Evolutionary conservation across 2,888 invertebrate genomes (phyloP).

Genomic region (Apamea epomidion): DNA sequence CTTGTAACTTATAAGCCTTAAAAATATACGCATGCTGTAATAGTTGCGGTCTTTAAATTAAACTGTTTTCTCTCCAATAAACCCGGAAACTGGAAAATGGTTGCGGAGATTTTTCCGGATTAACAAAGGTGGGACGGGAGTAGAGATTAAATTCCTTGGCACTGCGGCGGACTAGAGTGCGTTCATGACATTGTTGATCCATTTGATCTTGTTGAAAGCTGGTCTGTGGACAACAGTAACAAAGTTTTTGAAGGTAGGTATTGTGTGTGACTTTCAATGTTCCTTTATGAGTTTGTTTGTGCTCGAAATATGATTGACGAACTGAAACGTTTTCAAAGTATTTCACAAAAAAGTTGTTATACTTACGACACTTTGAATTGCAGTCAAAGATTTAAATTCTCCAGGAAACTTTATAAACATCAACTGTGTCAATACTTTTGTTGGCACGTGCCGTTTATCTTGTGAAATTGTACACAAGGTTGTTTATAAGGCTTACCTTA

Average conservation of each 20-base stretch:
- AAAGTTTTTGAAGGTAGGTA: background rate
- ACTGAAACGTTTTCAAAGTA: background rate
- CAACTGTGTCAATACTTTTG: background rate
- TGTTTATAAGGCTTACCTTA: background rate
- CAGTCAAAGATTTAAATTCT: background rate
- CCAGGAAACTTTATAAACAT: background rate
- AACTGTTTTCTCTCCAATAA: constrained; percentile 5
- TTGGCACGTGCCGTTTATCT: background rate
- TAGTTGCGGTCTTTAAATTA: background rate
- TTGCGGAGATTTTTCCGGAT: constrained; percentile 16
- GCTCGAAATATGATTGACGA: background rate
- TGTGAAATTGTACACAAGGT: background rate
- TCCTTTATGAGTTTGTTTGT: background rate
- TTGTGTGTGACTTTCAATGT: background rate
- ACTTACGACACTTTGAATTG: background rate
- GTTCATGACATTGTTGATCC: constrained; percentile 17
- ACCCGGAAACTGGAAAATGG: background rate
- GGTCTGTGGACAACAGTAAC: background rate
- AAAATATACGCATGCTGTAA: background rate
- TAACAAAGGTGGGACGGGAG: background rate
- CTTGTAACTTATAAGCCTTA: background rate
- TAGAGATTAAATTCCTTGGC: constrained; percentile 21
- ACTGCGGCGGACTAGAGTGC: background rate
- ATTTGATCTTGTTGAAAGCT: constrained; percentile 1
- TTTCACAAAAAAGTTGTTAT: background rate